Evolutionary conservation across 2,888 invertebrate genomes (phyloP).

Genomic region (Encarsia formosa): DNA sequence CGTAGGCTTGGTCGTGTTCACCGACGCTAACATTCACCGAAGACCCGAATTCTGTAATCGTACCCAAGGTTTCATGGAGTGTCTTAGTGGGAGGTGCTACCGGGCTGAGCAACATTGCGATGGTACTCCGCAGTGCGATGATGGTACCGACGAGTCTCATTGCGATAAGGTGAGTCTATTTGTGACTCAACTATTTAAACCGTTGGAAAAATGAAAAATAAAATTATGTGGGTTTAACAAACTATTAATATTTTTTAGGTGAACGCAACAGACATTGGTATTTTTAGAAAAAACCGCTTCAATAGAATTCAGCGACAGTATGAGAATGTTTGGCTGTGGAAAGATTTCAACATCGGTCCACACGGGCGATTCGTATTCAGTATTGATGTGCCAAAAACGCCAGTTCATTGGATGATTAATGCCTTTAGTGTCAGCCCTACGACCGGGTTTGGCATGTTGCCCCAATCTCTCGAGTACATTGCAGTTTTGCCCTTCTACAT

Average conservation of each 20-base stretch:
- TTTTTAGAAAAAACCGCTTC: slow-evolving; percentile 79
- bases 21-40: slow-evolving; percentile 76
- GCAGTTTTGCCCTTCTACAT: slow-evolving; percentile 92
- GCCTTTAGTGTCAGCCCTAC: slow-evolving; percentile 87
- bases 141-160: slow-evolving; percentile 79
- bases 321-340: slow-evolving; percentile 94
- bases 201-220: no score
- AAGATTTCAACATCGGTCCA: slow-evolving; percentile 87
- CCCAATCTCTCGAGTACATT: slow-evolving; percentile 77
- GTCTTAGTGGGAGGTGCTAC: slow-evolving; percentile 76
- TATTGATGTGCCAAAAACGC: slow-evolving; percentile 75
- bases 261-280: slow-evolving; percentile 64
- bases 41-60: slow-evolving; percentile 68
- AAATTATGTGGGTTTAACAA: no score
- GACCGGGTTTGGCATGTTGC: slow-evolving; percentile 82
- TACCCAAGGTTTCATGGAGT: slow-evolving; percentile 71
- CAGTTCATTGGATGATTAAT: slow-evolving; percentile 90
- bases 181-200: background rate
- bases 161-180: slow-evolving; percentile 54
- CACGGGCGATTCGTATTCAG: slow-evolving; percentile 86
- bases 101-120: slow-evolving; percentile 73
- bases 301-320: slow-evolving; percentile 87
- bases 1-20: slow-evolving; percentile 84
- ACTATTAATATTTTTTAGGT: no score
- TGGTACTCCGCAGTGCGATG: slow-evolving; percentile 71